Conservation (phyloP, 2,797 vertebrate species). For the Ctenopoma kingsleyae region DNA sequence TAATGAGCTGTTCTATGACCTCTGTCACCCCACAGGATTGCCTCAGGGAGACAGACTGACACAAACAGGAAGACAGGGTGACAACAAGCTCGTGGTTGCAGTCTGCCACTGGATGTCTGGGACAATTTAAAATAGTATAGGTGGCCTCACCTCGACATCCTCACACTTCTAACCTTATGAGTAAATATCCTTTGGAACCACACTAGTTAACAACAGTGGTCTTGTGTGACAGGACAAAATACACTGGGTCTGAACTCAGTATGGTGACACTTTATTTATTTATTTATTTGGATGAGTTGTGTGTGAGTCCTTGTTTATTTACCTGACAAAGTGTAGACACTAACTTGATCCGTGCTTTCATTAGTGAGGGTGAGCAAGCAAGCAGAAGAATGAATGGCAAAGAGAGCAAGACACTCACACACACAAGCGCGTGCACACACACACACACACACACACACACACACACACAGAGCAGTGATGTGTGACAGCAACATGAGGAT, state of each 20-base stretch:
- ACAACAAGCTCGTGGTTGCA: conserved; percentile 68
- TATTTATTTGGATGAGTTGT: neutral
- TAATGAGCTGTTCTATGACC: conserved; percentile 85
- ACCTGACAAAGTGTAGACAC: conserved; percentile 24
- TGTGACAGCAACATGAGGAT: conserved; percentile 15
- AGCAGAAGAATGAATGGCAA: conserved; percentile 3
- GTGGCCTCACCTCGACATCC: conserved; percentile 15
- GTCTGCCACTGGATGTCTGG: conserved; percentile 49
- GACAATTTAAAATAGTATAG: conserved; percentile 33
- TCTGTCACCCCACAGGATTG: conserved; percentile 75
- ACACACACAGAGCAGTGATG: conserved; percentile 2
- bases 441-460: neutral
- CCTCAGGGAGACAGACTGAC: conserved; percentile 74
- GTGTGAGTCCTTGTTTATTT: conserved; percentile 4
- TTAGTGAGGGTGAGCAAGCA: conserved; percentile 14
- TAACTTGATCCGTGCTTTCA: conserved; percentile 24
- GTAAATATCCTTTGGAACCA: conserved; percentile 6
- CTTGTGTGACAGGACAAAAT: conserved; percentile 2
- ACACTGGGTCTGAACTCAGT: neutral
- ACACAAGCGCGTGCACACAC: neutral
- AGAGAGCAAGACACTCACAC: neutral
- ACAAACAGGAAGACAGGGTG: conserved; percentile 81
- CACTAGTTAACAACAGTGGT: neutral
- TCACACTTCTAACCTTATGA: neutral
- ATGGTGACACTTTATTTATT: neutral